These are phyloP conservation scores for Tiliacea aurago DNA, from an alignment of 2,888 invertebrate genomes.

Conservation along the genomic window DNA sequence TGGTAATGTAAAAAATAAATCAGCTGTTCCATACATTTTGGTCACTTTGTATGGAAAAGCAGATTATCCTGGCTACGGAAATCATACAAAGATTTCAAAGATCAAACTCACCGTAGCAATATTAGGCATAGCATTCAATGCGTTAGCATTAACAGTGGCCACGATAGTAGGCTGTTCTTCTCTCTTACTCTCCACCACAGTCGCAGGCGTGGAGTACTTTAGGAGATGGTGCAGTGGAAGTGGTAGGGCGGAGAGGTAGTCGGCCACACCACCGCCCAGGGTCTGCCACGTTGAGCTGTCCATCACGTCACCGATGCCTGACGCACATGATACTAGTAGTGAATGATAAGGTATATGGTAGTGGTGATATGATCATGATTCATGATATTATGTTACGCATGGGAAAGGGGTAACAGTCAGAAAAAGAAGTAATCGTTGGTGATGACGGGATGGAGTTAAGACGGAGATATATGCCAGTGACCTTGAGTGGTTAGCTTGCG, in stretches of 20 bases:
- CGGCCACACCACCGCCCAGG: constrained; percentile 95
- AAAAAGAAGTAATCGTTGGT: neutral
- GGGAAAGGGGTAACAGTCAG: no score
- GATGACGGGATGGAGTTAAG: constrained; percentile 12
- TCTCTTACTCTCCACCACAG: constrained; percentile 92
- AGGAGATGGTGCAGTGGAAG: constrained; percentile 95
- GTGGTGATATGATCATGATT: constrained; percentile 33
- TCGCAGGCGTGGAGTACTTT: constrained; percentile 93
- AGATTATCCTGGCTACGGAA: neutral
- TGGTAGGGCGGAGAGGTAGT: constrained; percentile 95
- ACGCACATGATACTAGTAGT: constrained; percentile 61
- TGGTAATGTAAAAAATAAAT: no score
- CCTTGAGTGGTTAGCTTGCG: no score
- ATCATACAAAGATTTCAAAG: neutral
- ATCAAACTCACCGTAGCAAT: constrained; percentile 73
- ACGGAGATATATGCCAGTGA: no score
- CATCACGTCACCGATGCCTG: constrained; percentile 87
- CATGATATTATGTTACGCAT: constrained; percentile 6
- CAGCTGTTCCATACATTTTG: neutral
- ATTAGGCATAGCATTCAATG: constrained; percentile 76
- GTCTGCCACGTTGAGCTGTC: constrained; percentile 93
- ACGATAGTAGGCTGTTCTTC: constrained; percentile 91
- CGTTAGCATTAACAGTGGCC: constrained; percentile 83
- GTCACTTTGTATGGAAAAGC: neutral
- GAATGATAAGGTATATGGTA: constrained; percentile 27